Evolutionary conservation across 2,797 vertebrate species (phyloP), one percentile per base, ranked within the genome.

Genomic region (Huso huso): DNA sequence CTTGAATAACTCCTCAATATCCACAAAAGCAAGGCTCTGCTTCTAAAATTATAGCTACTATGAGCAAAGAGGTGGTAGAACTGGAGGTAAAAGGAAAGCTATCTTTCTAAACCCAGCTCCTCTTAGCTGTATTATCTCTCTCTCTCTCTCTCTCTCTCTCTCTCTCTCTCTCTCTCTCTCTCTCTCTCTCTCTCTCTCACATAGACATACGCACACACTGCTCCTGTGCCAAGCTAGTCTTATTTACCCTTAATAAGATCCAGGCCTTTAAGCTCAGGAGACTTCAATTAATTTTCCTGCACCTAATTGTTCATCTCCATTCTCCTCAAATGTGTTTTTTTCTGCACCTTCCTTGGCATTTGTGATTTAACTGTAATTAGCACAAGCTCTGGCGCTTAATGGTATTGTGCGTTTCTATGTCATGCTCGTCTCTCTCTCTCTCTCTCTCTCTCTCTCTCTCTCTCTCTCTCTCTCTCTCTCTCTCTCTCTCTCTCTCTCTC

Each of bases 191-290:
- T 23, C 55, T 1, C 50, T 10, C 63, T 65, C 60, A 70, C 65
- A 68, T 49, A 72, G 50, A 64, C 61, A 68, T 64, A 70, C 65
- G 62, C 68, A 50, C 68, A 69, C 52, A 23, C 51, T 61, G 67
- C 10, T 53, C 15, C 60, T 55, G 60, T 62, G 48, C 13, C 48
- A 67, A 65, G 68, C 63, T 50, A 13, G 62, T 18, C 63, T 73
- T 68, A 76, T 74, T 68, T 83, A 88, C 87, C 86, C 86, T 73
- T 77, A 70, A 75, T 69, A 75, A 72, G 73, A 71, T 74, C 77
- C 68, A 65, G 77, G 59, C 23, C 63, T 59, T 69, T 72, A 67
- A 67, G 76, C 70, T 79, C 66, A 70, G 62, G 69, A 67, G 64
- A 50, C 70, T 72, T 69, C 72, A 71, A 76, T 72, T 76, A 66